phyloP scores from a whole-genome alignment of 2,113 vertebrate genomes.

The Cephalopterus ornatus region DNA sequence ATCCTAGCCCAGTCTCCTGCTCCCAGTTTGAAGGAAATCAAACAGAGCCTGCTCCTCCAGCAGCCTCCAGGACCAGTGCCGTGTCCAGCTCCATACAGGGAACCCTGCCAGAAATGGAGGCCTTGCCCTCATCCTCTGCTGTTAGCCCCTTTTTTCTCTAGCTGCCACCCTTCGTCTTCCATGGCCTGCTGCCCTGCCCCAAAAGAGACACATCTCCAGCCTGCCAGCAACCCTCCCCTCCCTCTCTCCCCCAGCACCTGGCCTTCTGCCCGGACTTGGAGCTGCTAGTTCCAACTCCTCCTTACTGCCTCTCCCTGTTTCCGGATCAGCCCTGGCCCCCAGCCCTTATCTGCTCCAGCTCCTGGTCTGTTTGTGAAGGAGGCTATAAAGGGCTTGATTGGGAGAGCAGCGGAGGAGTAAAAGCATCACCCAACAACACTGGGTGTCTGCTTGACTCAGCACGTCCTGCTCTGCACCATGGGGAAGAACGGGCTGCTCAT shows the following conservation, averaged over 20 bases:
- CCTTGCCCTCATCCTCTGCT: neutral
- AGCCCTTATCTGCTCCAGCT: constrained; percentile 47
- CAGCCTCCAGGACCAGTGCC: neutral
- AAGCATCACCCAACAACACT: neutral
- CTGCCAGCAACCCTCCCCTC: neutral
- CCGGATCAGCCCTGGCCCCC: neutral
- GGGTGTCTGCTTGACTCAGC: neutral
- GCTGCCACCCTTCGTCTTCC: neutral
- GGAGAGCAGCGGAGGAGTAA: neutral
- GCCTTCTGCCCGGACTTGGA: neutral
- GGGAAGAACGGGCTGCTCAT: neutral
- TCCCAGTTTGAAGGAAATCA: neutral
- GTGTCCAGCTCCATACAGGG: neutral
- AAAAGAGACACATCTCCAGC: neutral
- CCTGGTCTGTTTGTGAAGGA: neutral
- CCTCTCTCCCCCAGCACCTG: neutral
- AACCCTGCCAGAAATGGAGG: neutral
- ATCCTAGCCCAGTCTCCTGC: neutral
- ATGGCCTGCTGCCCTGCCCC: neutral
- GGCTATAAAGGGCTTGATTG: constrained; percentile 18
- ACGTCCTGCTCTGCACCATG: neutral
- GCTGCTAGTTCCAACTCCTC: constrained; percentile 29
- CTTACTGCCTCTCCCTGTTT: neutral
- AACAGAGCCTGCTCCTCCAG: neutral
- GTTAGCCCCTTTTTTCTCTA: neutral